Percentiles rank a stretch among this genome's conserved stretches.
Evolutionary conservation across 1,140 invertebrate genomes (phyloP).

Genomic region (Hestina assimilis): DNA sequence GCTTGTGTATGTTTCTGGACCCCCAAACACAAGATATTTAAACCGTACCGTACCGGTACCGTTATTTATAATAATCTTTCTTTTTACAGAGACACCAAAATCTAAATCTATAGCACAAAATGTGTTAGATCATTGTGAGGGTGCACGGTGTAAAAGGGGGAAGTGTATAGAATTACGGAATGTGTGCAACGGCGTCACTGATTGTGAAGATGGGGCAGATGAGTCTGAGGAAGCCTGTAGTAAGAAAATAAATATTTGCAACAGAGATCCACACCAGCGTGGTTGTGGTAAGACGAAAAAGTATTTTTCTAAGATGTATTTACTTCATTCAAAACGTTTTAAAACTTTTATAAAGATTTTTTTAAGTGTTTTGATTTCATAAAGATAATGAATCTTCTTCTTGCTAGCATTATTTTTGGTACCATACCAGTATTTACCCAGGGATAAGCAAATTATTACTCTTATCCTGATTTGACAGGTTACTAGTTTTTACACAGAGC

Average conservation of each 20-base stretch:
- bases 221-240: constrained; percentile 79
- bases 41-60: no score
- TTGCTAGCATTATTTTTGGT: no score
- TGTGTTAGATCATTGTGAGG: constrained; percentile 69
- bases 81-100: constrained; percentile 20
- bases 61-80: neutral
- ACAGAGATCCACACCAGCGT: constrained; percentile 50
- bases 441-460: no score
- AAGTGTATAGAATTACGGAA: constrained; percentile 81
- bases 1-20: no score
- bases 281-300: constrained; percentile 53
- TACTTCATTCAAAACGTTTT: no score
- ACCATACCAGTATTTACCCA: no score
- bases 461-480: no score
- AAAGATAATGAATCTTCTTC: no score
- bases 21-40: no score
- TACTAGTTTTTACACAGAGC: no score
- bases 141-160: constrained; percentile 84
- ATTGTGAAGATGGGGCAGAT: constrained; percentile 85
- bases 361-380: no score
- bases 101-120: constrained; percentile 25
- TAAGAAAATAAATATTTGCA: constrained; percentile 44
- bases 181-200: constrained; percentile 84
- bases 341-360: no score
- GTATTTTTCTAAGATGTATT: neutral